A percentile compares a stretch with the other conserved stretches of the same genome.
These are phyloP conservation scores for Leucoptera coffeella DNA, from an alignment of 2,888 invertebrate genomes.

Conservation along the genomic window DNA sequence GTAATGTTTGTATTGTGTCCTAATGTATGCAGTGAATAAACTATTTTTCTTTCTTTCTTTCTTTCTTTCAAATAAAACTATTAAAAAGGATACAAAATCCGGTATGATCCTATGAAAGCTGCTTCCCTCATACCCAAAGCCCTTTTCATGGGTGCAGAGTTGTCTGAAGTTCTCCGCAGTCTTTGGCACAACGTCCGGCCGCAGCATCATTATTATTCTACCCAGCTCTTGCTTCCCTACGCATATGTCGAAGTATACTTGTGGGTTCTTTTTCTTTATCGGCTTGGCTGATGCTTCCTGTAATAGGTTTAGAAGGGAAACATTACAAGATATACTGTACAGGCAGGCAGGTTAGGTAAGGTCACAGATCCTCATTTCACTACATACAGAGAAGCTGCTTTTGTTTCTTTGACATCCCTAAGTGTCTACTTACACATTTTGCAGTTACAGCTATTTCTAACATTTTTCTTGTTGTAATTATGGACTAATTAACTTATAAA, in stretches of 20 bases:
- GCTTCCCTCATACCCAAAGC: slow-evolving; percentile 91
- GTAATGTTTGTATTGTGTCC: no score
- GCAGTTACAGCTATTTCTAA: no score
- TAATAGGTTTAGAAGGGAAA: no score
- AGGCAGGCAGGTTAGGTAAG: no score
- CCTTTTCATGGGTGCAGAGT: slow-evolving; percentile 93
- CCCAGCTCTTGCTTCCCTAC: slow-evolving; percentile 86
- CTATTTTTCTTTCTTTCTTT: background rate
- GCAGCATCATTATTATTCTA: slow-evolving; percentile 83
- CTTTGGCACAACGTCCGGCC: slow-evolving; percentile 89
- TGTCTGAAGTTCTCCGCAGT: slow-evolving; percentile 93
- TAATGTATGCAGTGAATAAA: no score
- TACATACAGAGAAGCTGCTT: no score
- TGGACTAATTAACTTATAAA: no score
- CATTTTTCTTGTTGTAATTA: no score
- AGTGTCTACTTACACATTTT: no score
- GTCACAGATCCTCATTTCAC: no score
- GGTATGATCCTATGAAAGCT: slow-evolving; percentile 92
- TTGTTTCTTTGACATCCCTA: no score
- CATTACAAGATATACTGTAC: no score
- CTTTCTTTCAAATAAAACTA: slow-evolving; percentile 1
- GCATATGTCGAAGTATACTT: slow-evolving; percentile 93
- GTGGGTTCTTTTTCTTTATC: slow-evolving; percentile 62
- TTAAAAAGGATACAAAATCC: slow-evolving; percentile 83
- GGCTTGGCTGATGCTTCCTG: slow-evolving; percentile 23